phyloP scores from a whole-genome alignment of 2,888 invertebrate species.

The Fragum fragum region DNA sequence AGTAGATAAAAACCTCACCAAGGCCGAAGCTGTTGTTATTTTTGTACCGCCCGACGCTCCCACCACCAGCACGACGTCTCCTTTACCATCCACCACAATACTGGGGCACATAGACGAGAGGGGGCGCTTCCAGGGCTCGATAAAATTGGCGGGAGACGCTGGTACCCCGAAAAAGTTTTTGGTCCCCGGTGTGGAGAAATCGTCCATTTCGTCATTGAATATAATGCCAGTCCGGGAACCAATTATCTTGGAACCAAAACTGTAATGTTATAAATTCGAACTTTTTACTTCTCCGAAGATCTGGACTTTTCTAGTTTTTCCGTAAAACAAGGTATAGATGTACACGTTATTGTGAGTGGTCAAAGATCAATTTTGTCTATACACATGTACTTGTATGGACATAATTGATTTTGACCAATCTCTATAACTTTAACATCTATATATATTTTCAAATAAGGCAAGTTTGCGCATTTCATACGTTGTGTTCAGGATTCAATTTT shows the following conservation, averaged over 20 bases:
- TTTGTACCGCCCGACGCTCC: conserved; percentile 97
- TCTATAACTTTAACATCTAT: too few relatives aligned
- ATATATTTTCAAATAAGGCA: too few relatives aligned
- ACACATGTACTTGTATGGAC: too few relatives aligned
- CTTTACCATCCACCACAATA: conserved; percentile 91
- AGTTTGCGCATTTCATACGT: too few relatives aligned
- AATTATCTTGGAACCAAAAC: conserved; percentile 92
- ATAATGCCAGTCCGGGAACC: conserved; percentile 90
- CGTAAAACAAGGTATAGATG: too few relatives aligned
- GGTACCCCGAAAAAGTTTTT: conserved; percentile 84
- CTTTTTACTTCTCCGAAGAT: too few relatives aligned
- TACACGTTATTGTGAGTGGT: too few relatives aligned
- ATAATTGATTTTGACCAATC: too few relatives aligned
- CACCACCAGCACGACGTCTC: conserved; percentile 90
- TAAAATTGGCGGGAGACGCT: conserved; percentile 94
- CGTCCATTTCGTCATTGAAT: conserved; percentile 96
- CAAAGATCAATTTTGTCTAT: too few relatives aligned
- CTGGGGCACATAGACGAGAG: conserved; percentile 96
- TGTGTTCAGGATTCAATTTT: too few relatives aligned
- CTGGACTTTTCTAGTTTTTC: too few relatives aligned
- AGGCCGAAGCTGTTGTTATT: conserved; percentile 92
- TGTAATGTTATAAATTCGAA: too few relatives aligned
- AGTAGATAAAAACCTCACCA: conserved; percentile 71
- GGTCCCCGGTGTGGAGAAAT: conserved; percentile 91
- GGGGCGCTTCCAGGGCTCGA: conserved; percentile 93